phyloP scores from a whole-genome alignment of 2,113 vertebrate genomes.

The Gobiocypris rarus region DNA sequence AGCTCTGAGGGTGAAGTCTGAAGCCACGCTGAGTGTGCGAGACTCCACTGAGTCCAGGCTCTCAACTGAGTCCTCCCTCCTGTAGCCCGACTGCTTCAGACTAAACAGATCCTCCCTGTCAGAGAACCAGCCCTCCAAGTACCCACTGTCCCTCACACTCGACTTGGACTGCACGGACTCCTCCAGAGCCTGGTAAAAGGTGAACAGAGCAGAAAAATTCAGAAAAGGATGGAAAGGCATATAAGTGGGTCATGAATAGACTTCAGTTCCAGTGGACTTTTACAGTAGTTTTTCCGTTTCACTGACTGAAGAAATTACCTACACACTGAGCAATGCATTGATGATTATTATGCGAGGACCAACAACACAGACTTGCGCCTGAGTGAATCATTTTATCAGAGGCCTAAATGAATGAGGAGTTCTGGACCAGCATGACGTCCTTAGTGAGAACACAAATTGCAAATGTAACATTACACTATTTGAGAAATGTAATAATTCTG shows the following conservation, averaged over 20 bases:
- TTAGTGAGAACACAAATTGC: background rate
- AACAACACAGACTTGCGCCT: background rate
- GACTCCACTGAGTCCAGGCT: conserved; percentile 82
- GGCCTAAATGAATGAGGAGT: background rate
- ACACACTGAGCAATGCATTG: background rate
- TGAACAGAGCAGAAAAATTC: background rate
- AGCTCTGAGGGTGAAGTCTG: conserved; percentile 76
- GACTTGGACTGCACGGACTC: conserved; percentile 58
- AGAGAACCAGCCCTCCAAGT: conserved; percentile 79
- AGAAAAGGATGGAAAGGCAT: background rate
- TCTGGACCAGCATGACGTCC: background rate
- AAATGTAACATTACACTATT: background rate
- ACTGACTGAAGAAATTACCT: background rate
- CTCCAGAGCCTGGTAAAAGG: conserved; percentile 65
- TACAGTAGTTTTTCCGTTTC: background rate
- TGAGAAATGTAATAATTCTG: background rate
- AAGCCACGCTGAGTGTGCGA: conserved; percentile 77
- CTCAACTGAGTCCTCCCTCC: conserved; percentile 83
- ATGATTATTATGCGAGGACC: background rate
- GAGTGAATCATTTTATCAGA: background rate
- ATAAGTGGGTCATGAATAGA: background rate
- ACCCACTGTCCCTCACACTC: conserved; percentile 81
- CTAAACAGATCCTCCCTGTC: conserved; percentile 75
- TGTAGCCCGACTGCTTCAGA: conserved; percentile 64
- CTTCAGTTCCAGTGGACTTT: background rate